Conservation (phyloP, 2,113 vertebrate species). For the Corynorhinus townsendii region DNA sequence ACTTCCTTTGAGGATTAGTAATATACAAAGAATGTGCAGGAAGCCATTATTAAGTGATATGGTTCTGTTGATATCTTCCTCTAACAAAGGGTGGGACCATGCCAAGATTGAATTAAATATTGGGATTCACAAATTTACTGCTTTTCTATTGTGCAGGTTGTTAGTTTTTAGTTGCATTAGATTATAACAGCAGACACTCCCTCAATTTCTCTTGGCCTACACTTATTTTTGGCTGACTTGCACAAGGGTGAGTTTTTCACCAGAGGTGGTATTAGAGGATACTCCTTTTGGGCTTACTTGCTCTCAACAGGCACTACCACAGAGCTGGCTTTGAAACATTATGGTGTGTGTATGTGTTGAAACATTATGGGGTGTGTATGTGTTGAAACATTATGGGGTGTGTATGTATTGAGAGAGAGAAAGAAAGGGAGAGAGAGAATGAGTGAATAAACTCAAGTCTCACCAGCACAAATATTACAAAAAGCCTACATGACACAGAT, state of each 20-base stretch:
- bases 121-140: background rate
- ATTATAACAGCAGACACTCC: background rate
- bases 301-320: background rate
- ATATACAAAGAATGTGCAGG: background rate
- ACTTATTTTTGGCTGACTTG: background rate
- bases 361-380: background rate
- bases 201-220: background rate
- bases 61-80: background rate
- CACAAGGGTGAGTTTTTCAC: background rate
- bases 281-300: background rate
- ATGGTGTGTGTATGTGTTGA: background rate
- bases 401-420: background rate
- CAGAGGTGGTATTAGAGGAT: background rate
- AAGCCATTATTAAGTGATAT: background rate
- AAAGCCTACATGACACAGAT: background rate
- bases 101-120: background rate
- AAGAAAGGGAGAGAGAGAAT: background rate
- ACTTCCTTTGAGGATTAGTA: background rate
- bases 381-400: background rate
- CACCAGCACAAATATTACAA: background rate
- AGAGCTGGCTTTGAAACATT: background rate
- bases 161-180: background rate
- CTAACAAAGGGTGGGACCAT: background rate
- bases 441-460: background rate
- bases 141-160: background rate